A percentile compares a stretch with the other conserved stretches of the same genome.
phyloP scores from a whole-genome alignment of 2,888 invertebrate species.

The Lutraria lutraria region DNA sequence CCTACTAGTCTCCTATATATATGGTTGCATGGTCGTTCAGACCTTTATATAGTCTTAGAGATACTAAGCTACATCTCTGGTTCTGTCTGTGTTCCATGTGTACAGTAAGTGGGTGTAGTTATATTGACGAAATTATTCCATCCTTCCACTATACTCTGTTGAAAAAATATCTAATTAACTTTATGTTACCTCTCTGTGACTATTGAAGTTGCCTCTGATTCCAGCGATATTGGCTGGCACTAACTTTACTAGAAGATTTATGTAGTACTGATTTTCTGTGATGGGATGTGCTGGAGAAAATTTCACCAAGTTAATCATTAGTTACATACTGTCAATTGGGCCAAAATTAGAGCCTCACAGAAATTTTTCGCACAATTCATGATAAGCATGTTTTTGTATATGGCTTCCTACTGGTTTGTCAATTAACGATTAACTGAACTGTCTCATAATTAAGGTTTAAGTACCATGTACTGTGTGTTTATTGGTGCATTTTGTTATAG shows the following conservation, averaged over 20 bases:
- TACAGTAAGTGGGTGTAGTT: background rate
- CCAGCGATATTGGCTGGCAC: slow-evolving; percentile 10
- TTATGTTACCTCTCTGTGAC: background rate
- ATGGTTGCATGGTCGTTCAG: too few relatives aligned
- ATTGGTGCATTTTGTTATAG: background rate
- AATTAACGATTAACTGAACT: background rate
- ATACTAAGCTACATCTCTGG: too few relatives aligned
- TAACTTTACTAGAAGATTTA: slow-evolving; percentile 14
- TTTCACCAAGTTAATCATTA: slow-evolving; percentile 41
- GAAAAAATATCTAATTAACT: slow-evolving; percentile 17
- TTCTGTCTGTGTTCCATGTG: background rate
- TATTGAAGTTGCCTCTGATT: background rate
- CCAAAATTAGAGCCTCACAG: background rate
- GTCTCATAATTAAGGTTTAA: background rate
- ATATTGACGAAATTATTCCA: slow-evolving; percentile 8
- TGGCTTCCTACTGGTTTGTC: background rate
- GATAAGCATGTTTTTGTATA: background rate
- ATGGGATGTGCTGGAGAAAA: background rate
- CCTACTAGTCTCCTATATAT: too few relatives aligned
- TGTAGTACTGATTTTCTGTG: background rate
- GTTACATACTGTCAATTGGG: slow-evolving; percentile 20
- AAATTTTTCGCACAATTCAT: background rate
- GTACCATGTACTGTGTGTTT: background rate
- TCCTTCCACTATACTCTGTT: background rate
- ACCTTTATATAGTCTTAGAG: too few relatives aligned